phyloP scores from a whole-genome alignment of 2,113 vertebrate genomes.

The Laterallus jamaicensis region DNA sequence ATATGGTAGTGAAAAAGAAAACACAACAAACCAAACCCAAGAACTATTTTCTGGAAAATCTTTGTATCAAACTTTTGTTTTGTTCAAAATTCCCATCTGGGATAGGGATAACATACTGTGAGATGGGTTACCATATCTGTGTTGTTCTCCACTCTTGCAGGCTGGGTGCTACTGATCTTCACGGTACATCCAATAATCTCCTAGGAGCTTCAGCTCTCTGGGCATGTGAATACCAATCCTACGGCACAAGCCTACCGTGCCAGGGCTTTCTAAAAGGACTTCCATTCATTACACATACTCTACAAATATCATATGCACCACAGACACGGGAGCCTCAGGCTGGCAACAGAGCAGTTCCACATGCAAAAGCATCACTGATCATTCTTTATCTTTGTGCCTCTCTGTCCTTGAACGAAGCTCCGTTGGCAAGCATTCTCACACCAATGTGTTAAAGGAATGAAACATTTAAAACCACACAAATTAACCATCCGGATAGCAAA shows the following conservation, averaged over 20 bases:
- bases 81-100: not conserved
- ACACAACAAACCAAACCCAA: too few species aligned
- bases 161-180: not conserved
- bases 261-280: not conserved
- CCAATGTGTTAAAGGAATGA: conserved; percentile 27
- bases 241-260: not conserved
- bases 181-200: not conserved
- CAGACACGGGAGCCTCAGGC: not conserved
- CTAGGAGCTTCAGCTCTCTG: not conserved
- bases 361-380: not conserved
- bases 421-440: not conserved
- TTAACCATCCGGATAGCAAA: conserved; percentile 38
- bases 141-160: not conserved
- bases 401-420: not conserved
- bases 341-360: not conserved
- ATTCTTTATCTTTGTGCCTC: not conserved
- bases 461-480: conserved; percentile 45
- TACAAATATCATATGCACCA: not conserved
- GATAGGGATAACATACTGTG: fast-evolving
- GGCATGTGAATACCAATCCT: not conserved
- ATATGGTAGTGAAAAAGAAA: not conserved
- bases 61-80: not conserved
- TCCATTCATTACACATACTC: not conserved
- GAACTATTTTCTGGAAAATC: not conserved
- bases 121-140: not conserved